Percentiles rank a stretch among this genome's conserved stretches.
phyloP scores from a whole-genome alignment of 2,113 vertebrate genomes.

The Solenodon paradoxus region DNA sequence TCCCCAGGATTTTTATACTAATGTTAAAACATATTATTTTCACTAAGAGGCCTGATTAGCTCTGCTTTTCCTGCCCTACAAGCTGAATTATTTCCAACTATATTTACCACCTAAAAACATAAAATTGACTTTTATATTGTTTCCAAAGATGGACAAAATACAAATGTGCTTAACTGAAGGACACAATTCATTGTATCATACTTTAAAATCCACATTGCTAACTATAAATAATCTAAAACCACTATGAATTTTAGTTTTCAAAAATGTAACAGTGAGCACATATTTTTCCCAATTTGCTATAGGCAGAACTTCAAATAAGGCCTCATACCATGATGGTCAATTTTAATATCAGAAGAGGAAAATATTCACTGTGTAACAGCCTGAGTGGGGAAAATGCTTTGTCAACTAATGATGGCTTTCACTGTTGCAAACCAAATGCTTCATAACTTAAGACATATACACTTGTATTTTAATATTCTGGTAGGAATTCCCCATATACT shows the following conservation, averaged over 20 bases:
- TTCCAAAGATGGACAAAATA: neutral
- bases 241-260: neutral
- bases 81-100: neutral
- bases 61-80: neutral
- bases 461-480: constrained; percentile 62
- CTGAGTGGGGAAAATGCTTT: constrained; percentile 50
- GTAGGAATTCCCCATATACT: constrained; percentile 45
- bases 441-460: constrained; percentile 49
- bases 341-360: constrained; percentile 1
- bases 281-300: neutral
- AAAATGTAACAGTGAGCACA: neutral
- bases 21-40: neutral
- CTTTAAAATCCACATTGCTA: neutral
- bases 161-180: constrained; percentile 1
- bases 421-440: constrained; percentile 52
- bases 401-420: constrained; percentile 64
- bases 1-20: neutral
- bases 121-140: constrained; percentile 23
- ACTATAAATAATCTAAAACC: constrained; percentile 22
- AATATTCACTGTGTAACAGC: constrained; percentile 8
- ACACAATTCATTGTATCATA: neutral
- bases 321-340: constrained; percentile 6
- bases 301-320: neutral
- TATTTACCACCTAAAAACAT: neutral
- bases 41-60: neutral